A percentile compares a stretch with the other conserved stretches of the same genome.
These are phyloP conservation scores for Archocentrus centrarchus DNA, from an alignment of 2,113 vertebrate species.

Conservation along the genomic window DNA sequence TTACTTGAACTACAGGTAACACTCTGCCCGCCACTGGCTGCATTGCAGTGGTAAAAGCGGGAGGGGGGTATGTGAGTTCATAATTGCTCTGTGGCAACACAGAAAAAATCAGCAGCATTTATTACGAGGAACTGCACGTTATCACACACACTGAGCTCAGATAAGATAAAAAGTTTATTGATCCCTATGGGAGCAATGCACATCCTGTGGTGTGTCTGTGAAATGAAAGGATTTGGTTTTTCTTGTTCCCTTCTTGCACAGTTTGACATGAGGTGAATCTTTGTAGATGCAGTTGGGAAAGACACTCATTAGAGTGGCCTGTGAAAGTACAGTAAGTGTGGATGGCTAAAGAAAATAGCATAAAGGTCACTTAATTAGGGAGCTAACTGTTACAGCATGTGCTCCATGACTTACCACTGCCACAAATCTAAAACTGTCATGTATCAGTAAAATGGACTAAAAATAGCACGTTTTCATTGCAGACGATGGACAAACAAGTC, in stretches of 20 bases:
- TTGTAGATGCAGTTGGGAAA: background rate
- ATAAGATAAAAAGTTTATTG: background rate
- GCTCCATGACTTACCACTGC: background rate
- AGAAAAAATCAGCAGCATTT: background rate
- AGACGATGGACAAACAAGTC: too few species aligned
- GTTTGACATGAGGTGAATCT: background rate
- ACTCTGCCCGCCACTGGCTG: background rate
- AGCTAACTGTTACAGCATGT: background rate
- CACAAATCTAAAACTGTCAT: too few species aligned
- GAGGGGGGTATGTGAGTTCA: background rate
- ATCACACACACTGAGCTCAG: background rate
- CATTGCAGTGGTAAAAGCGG: background rate
- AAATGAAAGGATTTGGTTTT: background rate
- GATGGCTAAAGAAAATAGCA: background rate
- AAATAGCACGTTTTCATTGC: too few species aligned
- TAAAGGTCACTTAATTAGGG: slow-evolving; percentile 1
- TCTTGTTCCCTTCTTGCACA: background rate
- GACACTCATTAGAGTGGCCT: background rate
- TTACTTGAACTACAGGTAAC: background rate
- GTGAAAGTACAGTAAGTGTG: slow-evolving; percentile 1
- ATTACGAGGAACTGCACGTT: background rate
- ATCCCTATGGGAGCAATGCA: background rate
- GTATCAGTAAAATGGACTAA: too few species aligned
- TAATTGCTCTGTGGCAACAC: background rate
- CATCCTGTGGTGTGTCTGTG: background rate